These are phyloP conservation scores for Idaea biselata DNA, from an alignment of 2,888 invertebrate genomes.

Conservation along the genomic window DNA sequence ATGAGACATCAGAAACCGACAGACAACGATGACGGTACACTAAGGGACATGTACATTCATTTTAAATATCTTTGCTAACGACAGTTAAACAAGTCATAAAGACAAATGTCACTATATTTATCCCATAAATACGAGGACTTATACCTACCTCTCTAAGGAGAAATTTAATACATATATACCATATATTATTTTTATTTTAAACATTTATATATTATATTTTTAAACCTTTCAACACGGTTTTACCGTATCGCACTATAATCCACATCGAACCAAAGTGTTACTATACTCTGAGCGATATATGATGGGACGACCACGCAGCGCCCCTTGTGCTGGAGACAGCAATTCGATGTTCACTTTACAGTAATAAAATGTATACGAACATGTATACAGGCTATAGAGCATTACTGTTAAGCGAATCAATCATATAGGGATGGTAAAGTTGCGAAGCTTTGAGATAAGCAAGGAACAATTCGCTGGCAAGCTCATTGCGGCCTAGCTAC, in stretches of 20 bases:
- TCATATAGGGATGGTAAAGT: too few species aligned
- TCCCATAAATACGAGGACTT: slow-evolving; percentile 5
- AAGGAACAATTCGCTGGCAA: too few species aligned
- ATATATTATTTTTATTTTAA: slow-evolving; percentile 6
- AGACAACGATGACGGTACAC: too few species aligned
- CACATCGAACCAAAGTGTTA: neutral
- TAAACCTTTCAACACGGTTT: neutral
- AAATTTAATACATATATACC: neutral
- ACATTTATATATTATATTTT: neutral
- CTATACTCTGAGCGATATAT: neutral
- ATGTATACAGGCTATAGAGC: too few species aligned
- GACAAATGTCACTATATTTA: slow-evolving; percentile 8
- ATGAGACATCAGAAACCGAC: too few species aligned
- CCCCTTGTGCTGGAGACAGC: neutral
- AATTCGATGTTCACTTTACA: neutral
- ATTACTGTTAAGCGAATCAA: too few species aligned
- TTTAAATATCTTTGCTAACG: neutral
- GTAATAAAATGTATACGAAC: too few species aligned
- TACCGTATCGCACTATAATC: neutral
- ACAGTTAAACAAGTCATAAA: neutral
- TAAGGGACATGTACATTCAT: too few species aligned
- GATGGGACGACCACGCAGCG: neutral
- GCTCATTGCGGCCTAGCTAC: too few species aligned
- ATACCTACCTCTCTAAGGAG: neutral
- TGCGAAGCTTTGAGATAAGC: too few species aligned